Evolutionary conservation across 2,888 invertebrate species (phyloP).

Genomic region (Catocala sponsa): DNA sequence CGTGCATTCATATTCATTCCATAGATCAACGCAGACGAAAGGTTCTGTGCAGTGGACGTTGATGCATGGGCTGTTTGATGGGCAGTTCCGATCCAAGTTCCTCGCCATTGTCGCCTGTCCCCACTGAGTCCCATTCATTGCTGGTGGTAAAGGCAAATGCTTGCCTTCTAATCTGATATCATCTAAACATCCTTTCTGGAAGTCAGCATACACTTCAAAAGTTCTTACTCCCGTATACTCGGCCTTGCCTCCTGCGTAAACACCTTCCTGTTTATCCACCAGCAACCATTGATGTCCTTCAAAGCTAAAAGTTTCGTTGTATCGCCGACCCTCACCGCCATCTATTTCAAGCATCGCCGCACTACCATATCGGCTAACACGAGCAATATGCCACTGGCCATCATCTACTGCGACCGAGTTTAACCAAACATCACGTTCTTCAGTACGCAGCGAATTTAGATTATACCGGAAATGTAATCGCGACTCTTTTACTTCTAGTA

Average conservation of each 20-base stretch:
- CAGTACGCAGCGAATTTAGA: conserved; percentile 96
- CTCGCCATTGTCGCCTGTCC: conserved; percentile 98
- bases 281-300: conserved; percentile 97
- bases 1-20: conserved; percentile 99
- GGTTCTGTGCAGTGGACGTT: conserved; percentile 97
- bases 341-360: conserved; percentile 97
- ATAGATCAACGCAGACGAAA: conserved; percentile 98
- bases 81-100: conserved; percentile 97
- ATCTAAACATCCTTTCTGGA: conserved; percentile 94
- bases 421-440: conserved; percentile 96
- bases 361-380: conserved; percentile 96
- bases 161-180: conserved; percentile 96
- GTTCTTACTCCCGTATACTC: conserved; percentile 98
- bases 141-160: conserved; percentile 97
- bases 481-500: conserved; percentile 96
- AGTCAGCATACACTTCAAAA: conserved; percentile 97
- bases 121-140: conserved; percentile 98
- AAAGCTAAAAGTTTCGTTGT: conserved; percentile 97
- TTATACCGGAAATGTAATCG: conserved; percentile 97
- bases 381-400: conserved; percentile 98
- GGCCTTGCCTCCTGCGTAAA: conserved; percentile 98
- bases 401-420: conserved; percentile 97
- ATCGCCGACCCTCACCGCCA: conserved; percentile 97
- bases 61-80: conserved; percentile 97
- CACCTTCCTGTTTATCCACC: conserved; percentile 97